Evolutionary conservation across 1,140 invertebrate genomes (phyloP), one percentile per base, ranked within the genome.

Genomic region (Hirudo medicinalis): DNA sequence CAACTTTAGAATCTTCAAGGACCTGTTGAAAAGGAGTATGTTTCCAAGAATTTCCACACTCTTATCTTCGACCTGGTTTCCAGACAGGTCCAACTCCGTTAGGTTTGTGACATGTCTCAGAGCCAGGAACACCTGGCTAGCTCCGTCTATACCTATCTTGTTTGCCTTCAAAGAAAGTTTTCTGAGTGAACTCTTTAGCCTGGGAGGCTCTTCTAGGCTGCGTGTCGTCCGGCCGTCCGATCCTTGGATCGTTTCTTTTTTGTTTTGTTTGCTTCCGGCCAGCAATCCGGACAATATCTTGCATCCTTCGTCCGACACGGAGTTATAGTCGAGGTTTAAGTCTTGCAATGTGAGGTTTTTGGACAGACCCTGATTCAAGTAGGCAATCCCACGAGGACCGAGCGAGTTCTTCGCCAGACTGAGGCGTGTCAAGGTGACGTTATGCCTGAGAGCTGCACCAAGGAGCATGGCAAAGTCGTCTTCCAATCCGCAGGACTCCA

Each of bases 21-120:
- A 63, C 19, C 57, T 63, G 29, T 63, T 63, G 57, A 63, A 63
- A 3, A 63, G 29, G 22, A 63, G 29, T 19, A 32, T 25, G 19
- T 63, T 22, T 4, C 57, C 29, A 1, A 63, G 29, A 22, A 22
- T 63, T 22, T 63, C 57, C 22, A 63, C 2, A 32, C 57, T 25
- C 22, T 63, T 32, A 15, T 63, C 57, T 63, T 32, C 57, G 8
- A 63, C 8, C 29, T 15, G 29, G 29, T 63, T 63, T 63, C 29
- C 57, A 13, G 57, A 63, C 57, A 63, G 17, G 13, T 63, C 29
- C 57, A 63, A n/a, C 13, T 63, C 57, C 57, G 13, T 63, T n/a
- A 63, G 19, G 57, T 25, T 25, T 4, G 22, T 25, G 57, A 22
- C 22, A 22, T 63, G 57, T 25, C 57, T 22, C 11, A 63, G 22